Evolutionary conservation across 2,113 vertebrate species (phyloP).

Genomic region (Corythoichthys intestinalis): DNA sequence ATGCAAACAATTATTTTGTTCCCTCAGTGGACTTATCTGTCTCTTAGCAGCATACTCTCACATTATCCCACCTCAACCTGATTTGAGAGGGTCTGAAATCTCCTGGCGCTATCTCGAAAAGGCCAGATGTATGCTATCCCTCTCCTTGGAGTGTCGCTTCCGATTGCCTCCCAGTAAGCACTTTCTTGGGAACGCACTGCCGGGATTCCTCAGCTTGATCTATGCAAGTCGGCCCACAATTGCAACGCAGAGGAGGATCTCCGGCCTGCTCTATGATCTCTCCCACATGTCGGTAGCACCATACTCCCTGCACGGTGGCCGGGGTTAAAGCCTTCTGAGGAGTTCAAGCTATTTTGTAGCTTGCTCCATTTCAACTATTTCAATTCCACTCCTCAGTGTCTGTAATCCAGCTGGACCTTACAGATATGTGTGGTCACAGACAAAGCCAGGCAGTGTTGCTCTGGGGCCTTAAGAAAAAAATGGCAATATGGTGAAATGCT

Average conservation of each 20-base stretch:
- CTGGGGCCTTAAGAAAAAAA: slow-evolving; percentile 17
- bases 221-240: slow-evolving; percentile 61
- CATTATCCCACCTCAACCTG: slow-evolving; percentile 32
- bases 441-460: slow-evolving; percentile 24
- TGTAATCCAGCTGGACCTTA: slow-evolving; percentile 49
- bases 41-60: slow-evolving; percentile 17
- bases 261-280: slow-evolving; percentile 53
- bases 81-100: slow-evolving; percentile 56
- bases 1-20: background rate
- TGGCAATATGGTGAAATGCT: slow-evolving; percentile 7
- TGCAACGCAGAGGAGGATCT: slow-evolving; percentile 46
- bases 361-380: slow-evolving; percentile 39
- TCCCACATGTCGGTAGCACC: slow-evolving; percentile 34
- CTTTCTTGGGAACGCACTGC: slow-evolving; percentile 55
- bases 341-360: slow-evolving; percentile 44
- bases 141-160: slow-evolving; percentile 42
- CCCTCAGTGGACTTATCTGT: slow-evolving; percentile 25
- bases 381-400: slow-evolving; percentile 40
- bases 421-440: slow-evolving; percentile 30
- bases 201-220: slow-evolving; percentile 64
- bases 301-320: slow-evolving; percentile 39
- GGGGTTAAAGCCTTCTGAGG: slow-evolving; percentile 48
- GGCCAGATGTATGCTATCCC: slow-evolving; percentile 51
- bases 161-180: slow-evolving; percentile 62
- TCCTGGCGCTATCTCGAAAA: slow-evolving; percentile 65